These are phyloP conservation scores for Pogonocichla stellata DNA, from an alignment of 2,113 vertebrate species.

Conservation along the genomic window DNA sequence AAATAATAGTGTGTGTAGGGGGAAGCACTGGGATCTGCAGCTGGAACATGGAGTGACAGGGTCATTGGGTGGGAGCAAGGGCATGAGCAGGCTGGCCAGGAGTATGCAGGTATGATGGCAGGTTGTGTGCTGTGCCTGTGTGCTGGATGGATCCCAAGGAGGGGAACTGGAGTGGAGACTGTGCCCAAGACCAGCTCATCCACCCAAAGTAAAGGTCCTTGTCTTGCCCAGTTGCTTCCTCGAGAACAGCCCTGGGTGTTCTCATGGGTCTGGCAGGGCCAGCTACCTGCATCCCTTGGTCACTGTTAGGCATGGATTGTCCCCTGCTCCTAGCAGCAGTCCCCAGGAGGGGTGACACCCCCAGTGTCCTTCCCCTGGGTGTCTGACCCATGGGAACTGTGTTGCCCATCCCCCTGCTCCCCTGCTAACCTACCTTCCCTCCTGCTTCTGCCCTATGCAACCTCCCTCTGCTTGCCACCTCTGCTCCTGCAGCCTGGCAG, in stretches of 20 bases:
- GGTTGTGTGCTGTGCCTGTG: not conserved
- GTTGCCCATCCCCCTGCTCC: not conserved
- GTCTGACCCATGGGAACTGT: fast-evolving
- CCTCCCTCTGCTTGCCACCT: not conserved
- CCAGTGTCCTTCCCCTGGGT: not conserved
- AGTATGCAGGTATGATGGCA: not conserved
- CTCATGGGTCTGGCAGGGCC: not conserved
- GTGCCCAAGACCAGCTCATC: not conserved
- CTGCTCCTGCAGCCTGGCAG: not conserved
- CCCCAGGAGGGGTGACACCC: not conserved
- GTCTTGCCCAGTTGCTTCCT: not conserved
- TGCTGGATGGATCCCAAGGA: not conserved
- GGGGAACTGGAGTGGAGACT: too few species aligned
- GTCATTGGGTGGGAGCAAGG: not conserved
- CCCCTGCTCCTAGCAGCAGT: not conserved
- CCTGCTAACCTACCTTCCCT: not conserved
- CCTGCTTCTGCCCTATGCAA: not conserved
- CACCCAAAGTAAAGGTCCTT: not conserved
- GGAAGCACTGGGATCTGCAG: not conserved
- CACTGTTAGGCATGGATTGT: fast-evolving
- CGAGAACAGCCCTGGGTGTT: fast-evolving
- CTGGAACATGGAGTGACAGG: not conserved
- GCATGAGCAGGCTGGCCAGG: not conserved
- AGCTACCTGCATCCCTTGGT: not conserved
- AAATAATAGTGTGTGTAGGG: not conserved